Evolutionary conservation across 2,888 invertebrate species (phyloP).

Genomic region (Caenorhabditis wallacei): DNA sequence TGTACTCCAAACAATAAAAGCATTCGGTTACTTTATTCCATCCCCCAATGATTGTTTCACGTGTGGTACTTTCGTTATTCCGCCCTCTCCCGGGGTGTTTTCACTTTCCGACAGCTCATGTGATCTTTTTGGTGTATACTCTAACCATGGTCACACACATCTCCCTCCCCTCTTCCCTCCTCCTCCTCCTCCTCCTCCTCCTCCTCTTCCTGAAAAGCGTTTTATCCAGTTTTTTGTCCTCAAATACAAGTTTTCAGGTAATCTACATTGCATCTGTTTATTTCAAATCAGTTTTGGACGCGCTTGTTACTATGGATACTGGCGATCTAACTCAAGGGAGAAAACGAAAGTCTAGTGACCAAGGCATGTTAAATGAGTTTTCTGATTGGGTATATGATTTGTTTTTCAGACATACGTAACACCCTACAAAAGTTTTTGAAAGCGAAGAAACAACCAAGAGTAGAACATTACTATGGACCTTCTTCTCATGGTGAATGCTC

Average conservation of each 20-base stretch:
- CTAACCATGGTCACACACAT: conserved; percentile 28
- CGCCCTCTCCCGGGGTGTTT: conserved; percentile 46
- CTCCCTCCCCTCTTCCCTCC: not conserved
- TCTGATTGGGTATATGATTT: not conserved
- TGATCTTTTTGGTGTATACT: conserved; percentile 49
- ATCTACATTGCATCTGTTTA: not conserved
- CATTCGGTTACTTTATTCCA: conserved; percentile 10
- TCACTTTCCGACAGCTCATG: conserved; percentile 59
- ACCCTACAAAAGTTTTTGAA: conserved; percentile 29
- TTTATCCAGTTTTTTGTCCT: not conserved
- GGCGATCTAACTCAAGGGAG: not conserved
- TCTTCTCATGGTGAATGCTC: not conserved
- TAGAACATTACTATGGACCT: not conserved
- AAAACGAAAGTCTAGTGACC: conserved; percentile 29
- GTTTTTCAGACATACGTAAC: conserved; percentile 20
- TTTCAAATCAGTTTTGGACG: not conserved
- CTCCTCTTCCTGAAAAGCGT: not conserved
- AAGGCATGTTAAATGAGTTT: conserved; percentile 21
- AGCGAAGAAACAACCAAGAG: conserved; percentile 11
- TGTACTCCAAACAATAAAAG: conserved; percentile 30
- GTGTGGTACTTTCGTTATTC: conserved; percentile 31
- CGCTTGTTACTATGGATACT: conserved; percentile 24
- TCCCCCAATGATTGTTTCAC: conserved; percentile 38
- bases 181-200: no score
- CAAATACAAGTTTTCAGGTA: conserved; percentile 2